Percentiles rank a stretch among this genome's conserved stretches.
These are phyloP conservation scores for Helicolenus hilgendorfi DNA, from an alignment of 2,797 vertebrate species.

Conservation along the genomic window DNA sequence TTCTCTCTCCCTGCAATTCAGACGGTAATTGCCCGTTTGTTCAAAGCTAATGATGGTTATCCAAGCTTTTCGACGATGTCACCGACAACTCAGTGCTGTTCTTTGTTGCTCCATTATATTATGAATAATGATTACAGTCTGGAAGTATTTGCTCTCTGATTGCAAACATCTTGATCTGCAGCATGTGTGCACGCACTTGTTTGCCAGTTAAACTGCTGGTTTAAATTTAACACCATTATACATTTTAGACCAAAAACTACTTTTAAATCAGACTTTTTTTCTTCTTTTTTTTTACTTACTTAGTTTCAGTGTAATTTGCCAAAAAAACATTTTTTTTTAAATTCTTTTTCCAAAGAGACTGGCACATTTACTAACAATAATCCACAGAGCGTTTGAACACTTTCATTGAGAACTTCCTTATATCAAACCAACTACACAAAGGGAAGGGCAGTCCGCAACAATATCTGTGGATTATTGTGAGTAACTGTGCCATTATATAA, in stretches of 20 bases:
- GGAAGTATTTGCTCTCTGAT: not conserved
- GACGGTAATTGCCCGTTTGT: constrained; percentile 41
- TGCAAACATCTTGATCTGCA: not conserved
- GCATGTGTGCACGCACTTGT: not conserved
- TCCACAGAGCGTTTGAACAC: not conserved
- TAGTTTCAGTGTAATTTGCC: not conserved
- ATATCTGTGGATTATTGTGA: not conserved
- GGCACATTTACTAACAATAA: not conserved
- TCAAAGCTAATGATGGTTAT: constrained; percentile 38
- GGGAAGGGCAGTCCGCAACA: not conserved
- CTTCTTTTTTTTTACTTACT: not conserved
- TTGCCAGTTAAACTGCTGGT: not conserved
- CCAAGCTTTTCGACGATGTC: not conserved
- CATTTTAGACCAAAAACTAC: not conserved
- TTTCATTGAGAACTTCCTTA: not conserved
- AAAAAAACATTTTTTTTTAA: not conserved
- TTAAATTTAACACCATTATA: not conserved
- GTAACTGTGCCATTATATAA: not conserved
- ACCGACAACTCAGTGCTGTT: not conserved
- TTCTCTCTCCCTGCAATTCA: constrained; percentile 35
- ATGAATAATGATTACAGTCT: not conserved
- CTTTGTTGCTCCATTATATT: not conserved
- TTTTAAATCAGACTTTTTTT: not conserved
- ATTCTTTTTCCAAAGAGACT: not conserved
- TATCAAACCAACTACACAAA: not conserved